These are phyloP conservation scores for Pseudorhombus dupliciocellatus DNA, from an alignment of 2,113 vertebrate species.

Conservation along the genomic window DNA sequence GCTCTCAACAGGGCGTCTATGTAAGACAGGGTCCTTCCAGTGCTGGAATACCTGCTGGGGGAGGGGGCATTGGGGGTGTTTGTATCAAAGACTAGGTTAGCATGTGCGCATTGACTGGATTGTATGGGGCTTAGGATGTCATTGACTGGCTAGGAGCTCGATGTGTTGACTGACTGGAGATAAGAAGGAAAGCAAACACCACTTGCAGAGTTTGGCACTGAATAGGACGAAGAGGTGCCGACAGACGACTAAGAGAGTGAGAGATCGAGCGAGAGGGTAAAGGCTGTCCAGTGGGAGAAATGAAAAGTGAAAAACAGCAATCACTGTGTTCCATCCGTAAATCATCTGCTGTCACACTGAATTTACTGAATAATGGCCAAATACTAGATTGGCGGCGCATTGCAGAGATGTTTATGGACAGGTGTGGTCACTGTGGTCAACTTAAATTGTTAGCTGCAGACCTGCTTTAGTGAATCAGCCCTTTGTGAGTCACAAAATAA, in stretches of 20 bases:
- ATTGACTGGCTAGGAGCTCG: conserved; percentile 49
- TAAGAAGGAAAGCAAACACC: conserved; percentile 62
- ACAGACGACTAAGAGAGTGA: background rate
- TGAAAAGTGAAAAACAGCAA: conserved; percentile 11
- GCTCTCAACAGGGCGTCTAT: conserved; percentile 22
- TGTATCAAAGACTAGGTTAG: conserved; percentile 65
- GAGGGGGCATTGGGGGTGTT: background rate
- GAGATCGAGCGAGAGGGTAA: background rate
- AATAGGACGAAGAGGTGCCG: background rate
- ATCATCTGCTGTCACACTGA: conserved; percentile 20
- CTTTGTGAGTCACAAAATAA: conserved; percentile 36
- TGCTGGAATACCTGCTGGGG: conserved; percentile 26
- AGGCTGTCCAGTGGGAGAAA: conserved; percentile 1
- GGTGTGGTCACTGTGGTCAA: conserved; percentile 26
- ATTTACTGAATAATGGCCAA: conserved; percentile 34
- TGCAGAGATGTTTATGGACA: conserved; percentile 34
- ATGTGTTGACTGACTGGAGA: conserved; percentile 64
- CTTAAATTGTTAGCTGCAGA: conserved; percentile 19
- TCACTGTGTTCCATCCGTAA: conserved; percentile 7
- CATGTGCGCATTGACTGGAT: conserved; percentile 66
- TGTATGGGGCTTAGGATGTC: conserved; percentile 70
- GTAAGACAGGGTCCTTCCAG: conserved; percentile 22
- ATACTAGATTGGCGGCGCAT: conserved; percentile 7
- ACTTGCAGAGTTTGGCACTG: conserved; percentile 11
- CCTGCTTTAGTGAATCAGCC: conserved; percentile 41